Base-by-base conservation (phyloP, 2,888 invertebrate species). In the Pegoplata infirma region DNA sequence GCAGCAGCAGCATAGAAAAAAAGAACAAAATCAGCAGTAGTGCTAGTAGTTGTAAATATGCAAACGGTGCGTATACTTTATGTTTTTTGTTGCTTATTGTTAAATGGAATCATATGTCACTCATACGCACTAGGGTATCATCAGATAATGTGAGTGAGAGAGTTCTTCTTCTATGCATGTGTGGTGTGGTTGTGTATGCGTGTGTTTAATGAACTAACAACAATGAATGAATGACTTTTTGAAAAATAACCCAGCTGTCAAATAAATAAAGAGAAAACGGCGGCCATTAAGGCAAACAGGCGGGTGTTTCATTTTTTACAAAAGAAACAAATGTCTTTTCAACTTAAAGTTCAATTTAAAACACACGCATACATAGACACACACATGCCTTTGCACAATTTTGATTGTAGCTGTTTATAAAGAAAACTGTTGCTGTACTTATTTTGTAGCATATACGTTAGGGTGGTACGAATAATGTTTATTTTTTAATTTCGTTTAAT, bases 221-320 rank as follows among this genome's bases (percentile, higher is more conserved):
- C 59, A 63, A 56, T 23, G 23, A 69, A 56, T 23, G 23, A 69
- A 72, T 67, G 79, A 61, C 46, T 66, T 75, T 79, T 61, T 72
- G 58, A 76, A 69, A 76, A 76, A 80, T 73, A 53, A 55, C 25
- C 40, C 66, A 76, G 46, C 80, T 80, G 72, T 76, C 76, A 80
- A 69, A 69, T 69, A 76, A 80, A 69, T 23, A 59, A 53, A 71
- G 53, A 40, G 23, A 71, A 75, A 75, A 59, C 58, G 73, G 55
- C 63, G 56, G 21, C 58, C 63, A 56, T 63, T 64, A 63, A 21
- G 44, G 10, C 47, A 56, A 64, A 32, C 23, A 51, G 53, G 19
- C 19, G 49, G 12, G 32, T 49, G 49, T 55, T 14, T 66, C 21
- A n/a, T 63, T 0, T 25, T 5, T 40, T 23, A 14, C 25, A 53